Base-by-base conservation (phyloP, 2,113 vertebrate genomes). In the Ctenomys sociabilis region DNA sequence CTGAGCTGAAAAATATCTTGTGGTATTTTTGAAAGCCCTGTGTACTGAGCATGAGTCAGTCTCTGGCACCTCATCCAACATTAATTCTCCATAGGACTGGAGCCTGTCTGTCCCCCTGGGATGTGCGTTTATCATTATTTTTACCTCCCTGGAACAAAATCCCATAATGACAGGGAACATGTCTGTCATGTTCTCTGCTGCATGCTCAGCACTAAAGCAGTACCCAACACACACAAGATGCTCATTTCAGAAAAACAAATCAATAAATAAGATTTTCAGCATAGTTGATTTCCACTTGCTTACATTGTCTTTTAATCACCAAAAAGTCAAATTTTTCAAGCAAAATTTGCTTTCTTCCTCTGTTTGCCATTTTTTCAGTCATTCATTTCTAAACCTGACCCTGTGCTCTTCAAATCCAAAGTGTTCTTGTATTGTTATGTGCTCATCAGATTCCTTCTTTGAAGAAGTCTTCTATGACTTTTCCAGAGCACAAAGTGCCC, bases 201-300 rank as follows among this genome's bases (percentile, higher is more conserved):
- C 32, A 40, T 72, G 19, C 52, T 26, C 14, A 91, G 43, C 16
- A 2, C 85, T 35, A 61, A 72, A 66, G 28, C 14, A 28, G 28
- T 52, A 24, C 32, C 68, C 28, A 45, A 80, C 35, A 90, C 28
- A 24, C 28, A 14, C 59, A 59, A 77, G 77, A 57, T 86, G 52
- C 78, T 96, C 86, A 85, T 59, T 83, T 95, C 90, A 83, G 85
- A 95, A 94, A 75, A 96, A 87, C 22, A 83, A 91, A 92, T 82
- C 43, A 61, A 66, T 90, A 82, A 92, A 70, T 88, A 96, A 78
- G 28, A 54, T 85, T 96, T 93, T 16, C 45, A 94, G 61, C 59
- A 49, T 28, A 64, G 77, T 54, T 91, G 72, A 95, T 91, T 66
- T 94, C 66, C 73, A 6, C 68, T 52, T 94, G 59, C 78, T 72